Base-by-base conservation (phyloP, 2,797 vertebrate species). In the Lithobates sylvaticus region DNA sequence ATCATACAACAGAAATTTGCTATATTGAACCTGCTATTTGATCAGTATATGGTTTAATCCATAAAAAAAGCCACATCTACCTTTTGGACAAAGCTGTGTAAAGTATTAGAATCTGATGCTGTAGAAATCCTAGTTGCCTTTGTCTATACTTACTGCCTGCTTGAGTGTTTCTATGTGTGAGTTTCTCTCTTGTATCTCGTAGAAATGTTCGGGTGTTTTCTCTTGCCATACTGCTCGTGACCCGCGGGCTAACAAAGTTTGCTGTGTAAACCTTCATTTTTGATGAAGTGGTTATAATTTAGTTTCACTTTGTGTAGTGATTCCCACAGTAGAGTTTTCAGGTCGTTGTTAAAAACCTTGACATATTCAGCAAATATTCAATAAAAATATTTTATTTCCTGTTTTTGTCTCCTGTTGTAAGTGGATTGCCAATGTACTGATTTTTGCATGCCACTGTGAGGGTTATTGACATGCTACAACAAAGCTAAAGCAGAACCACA, bases 311-410 rank as follows among this genome's bases (percentile, higher is more conserved):
- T 96, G 98, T 99, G 97, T 98, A 97, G 98, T 99, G 97, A 97
- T 97, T 95, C 95, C 97, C 97, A 96, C 94, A 94, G 97, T 99
- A 98, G 95, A 96, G 96, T 98, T 98, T 97, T 98, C 97, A 97
- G 97, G 96, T 96, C 96, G 98, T 99, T 95, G 96, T 99, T 99
- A 97, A 97, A 97, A 97, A 96, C 97, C 97, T 97, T 98, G 95
- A 97, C 97, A 96, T 99, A 95, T 92, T 95, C 97, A 96, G 96
- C 94, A 94, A 96, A 97, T 97, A 97, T 96, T 97, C 97, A 99
- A 99, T 99, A 98, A 99, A 98, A 99, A 98, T 94, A 97, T 98
- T 99, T 99, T 97, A 98, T 99, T 99, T 99, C 98, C 97, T 97
- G 97, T 99, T 99, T 96, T 97, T 96, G 97, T 94, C 89, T 91